Evolutionary conservation across 2,113 vertebrate genomes (phyloP).

Genomic region (Pedetes capensis): DNA sequence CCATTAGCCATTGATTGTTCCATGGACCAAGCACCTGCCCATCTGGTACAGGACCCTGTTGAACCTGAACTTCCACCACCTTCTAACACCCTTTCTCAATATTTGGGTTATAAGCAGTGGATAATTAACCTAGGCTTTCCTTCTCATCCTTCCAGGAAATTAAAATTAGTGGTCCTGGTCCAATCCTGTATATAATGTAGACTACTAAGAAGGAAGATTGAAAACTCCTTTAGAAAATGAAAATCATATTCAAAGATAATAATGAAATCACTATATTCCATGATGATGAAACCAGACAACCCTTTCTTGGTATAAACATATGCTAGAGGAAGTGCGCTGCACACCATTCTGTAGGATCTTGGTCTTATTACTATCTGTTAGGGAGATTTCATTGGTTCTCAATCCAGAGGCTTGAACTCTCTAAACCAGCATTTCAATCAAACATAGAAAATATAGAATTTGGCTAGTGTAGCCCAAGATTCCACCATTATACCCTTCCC

Average conservation of each 20-base stretch:
- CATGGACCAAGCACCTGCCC: neutral
- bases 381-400: rapidly evolving
- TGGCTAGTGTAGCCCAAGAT: neutral
- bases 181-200: neutral
- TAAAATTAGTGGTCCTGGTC: neutral
- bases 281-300: neutral
- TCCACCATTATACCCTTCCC: neutral
- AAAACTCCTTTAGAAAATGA: neutral
- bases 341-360: neutral
- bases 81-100: neutral
- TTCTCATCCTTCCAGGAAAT: neutral
- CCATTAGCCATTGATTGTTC: neutral
- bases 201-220: neutral
- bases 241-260: neutral
- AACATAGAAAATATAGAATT: neutral
- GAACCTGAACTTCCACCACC: neutral
- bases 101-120: neutral
- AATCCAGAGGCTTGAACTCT: neutral
- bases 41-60: neutral
- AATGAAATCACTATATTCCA: neutral
- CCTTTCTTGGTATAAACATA: neutral
- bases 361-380: neutral
- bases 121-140: neutral
- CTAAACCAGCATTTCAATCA: neutral
- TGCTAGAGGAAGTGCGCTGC: neutral